Conservation (phyloP, 2,797 vertebrate genomes). For the Ptychadena robeensis region DNA sequence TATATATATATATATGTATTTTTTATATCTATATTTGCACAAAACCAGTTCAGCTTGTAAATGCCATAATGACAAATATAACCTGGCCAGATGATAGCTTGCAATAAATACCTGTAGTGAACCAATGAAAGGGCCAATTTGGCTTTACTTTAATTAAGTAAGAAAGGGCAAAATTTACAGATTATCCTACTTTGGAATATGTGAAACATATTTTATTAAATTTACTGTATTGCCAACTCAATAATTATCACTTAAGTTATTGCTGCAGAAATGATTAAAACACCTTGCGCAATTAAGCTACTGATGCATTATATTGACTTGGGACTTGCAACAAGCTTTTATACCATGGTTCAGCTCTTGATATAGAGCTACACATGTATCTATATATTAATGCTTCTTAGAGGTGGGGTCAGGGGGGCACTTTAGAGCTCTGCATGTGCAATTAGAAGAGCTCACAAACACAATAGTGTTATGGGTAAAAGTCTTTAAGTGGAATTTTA, state of each 20-base stretch:
- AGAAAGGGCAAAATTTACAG: not conserved
- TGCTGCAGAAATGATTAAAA: not conserved
- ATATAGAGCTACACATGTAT: too few relatives aligned
- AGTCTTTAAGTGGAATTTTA: too few relatives aligned
- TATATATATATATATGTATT: too few relatives aligned
- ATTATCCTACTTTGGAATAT: not conserved
- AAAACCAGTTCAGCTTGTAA: not conserved
- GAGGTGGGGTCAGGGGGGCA: too few relatives aligned
- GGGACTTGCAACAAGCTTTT: too few relatives aligned
- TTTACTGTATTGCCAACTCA: not conserved
- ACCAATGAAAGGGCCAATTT: not conserved
- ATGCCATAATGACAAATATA: not conserved
- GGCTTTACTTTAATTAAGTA: not conserved
- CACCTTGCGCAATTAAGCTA: not conserved
- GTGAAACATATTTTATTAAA: not conserved
- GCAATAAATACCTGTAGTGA: not conserved
- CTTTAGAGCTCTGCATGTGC: too few relatives aligned
- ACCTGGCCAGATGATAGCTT: not conserved
- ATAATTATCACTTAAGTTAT: not conserved
- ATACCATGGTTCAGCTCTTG: too few relatives aligned
- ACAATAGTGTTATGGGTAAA: too few relatives aligned
- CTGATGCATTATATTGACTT: not conserved
- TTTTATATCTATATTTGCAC: not conserved
- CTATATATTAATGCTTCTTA: too few relatives aligned
- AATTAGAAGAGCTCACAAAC: too few relatives aligned